These are phyloP conservation scores for Irena cyanogastra DNA, from an alignment of 2,113 vertebrate genomes.

Conservation along the genomic window DNA sequence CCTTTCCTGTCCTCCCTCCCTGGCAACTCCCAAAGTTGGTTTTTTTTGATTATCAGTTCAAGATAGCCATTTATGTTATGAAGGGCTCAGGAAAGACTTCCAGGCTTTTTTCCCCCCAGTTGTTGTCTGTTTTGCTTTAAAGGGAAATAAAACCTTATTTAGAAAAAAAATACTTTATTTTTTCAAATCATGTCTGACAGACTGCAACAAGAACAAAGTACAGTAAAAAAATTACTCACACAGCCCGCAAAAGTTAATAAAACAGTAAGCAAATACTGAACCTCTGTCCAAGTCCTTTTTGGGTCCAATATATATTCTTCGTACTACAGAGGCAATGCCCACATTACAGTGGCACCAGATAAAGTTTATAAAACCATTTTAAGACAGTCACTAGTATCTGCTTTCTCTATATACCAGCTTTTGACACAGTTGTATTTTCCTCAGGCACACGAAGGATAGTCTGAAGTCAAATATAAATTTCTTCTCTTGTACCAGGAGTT, in stretches of 20 bases:
- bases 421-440: background rate
- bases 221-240: slow-evolving; percentile 7
- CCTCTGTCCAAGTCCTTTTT: background rate
- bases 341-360: background rate
- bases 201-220: slow-evolving; percentile 13
- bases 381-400: background rate
- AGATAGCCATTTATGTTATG: background rate
- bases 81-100: background rate
- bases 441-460: background rate
- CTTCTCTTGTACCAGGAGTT: background rate
- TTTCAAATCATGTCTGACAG: background rate
- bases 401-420: background rate
- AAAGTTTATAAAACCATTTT: background rate
- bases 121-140: background rate
- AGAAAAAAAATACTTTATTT: slow-evolving; percentile 19
- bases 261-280: background rate
- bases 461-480: background rate
- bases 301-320: background rate
- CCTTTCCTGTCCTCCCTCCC: background rate
- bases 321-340: background rate
- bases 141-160: background rate
- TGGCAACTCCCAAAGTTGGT: background rate
- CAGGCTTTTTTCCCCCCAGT: background rate
- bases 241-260: background rate
- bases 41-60: background rate